phyloP scores from a whole-genome alignment of 2,113 vertebrate species.

The Seriola rivoliana region DNA sequence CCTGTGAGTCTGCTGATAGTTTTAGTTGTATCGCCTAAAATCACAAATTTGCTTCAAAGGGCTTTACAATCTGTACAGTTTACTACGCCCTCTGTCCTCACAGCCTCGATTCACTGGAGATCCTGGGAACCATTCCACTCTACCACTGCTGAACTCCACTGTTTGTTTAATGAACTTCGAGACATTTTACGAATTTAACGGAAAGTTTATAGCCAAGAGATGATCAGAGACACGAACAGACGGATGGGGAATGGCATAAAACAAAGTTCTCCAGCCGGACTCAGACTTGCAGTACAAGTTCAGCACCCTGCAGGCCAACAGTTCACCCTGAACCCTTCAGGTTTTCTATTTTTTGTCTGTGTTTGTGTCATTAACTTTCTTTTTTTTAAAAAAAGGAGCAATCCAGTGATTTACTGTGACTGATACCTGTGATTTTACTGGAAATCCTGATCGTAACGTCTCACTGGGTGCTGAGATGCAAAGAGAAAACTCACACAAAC shows the following conservation, averaged over 20 bases:
- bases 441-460: constrained; percentile 11
- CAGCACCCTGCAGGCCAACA: not conserved
- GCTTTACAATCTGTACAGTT: not conserved
- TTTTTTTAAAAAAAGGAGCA: not conserved
- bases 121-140: not conserved
- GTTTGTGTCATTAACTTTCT: not conserved
- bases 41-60: not conserved
- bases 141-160: not conserved
- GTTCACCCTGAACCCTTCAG: not conserved
- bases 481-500: constrained; percentile 2
- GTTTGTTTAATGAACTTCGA: not conserved
- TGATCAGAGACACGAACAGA: no score
- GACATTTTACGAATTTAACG: not conserved
- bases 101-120: not conserved
- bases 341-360: not conserved
- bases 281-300: not conserved
- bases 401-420: constrained; percentile 17
- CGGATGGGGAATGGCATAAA: not conserved
- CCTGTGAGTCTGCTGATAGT: not conserved
- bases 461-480: not conserved
- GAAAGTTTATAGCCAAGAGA: not conserved
- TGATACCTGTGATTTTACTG: constrained; percentile 23
- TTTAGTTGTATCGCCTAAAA: not conserved
- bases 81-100: not conserved
- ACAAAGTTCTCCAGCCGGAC: not conserved